Evolutionary conservation across 1,140 invertebrate genomes (phyloP).

Genomic region (Hypothenemus hampei): DNA sequence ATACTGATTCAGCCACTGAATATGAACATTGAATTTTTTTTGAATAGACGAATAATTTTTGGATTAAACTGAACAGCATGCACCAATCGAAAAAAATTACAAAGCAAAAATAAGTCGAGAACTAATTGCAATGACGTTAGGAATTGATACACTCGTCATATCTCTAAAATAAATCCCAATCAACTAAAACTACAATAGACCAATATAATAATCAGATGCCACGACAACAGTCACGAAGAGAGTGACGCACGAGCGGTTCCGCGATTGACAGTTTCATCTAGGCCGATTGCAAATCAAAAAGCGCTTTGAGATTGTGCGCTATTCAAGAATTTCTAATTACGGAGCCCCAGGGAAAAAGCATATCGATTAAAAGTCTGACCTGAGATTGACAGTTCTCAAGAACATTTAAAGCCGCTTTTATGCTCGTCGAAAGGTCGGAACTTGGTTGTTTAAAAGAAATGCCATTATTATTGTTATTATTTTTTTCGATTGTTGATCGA

Average conservation of each 20-base stretch:
- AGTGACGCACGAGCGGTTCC: slow-evolving; percentile 22
- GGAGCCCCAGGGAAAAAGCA: slow-evolving; percentile 13
- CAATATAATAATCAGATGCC: too few relatives aligned
- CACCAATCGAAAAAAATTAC: too few relatives aligned
- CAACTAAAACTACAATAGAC: background rate
- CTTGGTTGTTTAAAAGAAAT: slow-evolving; percentile 19
- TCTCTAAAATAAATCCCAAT: too few relatives aligned
- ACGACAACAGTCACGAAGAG: slow-evolving; percentile 14
- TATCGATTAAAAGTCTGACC: slow-evolving; percentile 22
- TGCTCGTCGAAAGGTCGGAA: slow-evolving; percentile 18
- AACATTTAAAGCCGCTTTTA: slow-evolving; percentile 20
- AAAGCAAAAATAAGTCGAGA: too few relatives aligned
- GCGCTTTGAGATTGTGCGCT: slow-evolving; percentile 21
- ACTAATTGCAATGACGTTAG: too few relatives aligned
- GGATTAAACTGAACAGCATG: too few relatives aligned
- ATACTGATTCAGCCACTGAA: too few relatives aligned
- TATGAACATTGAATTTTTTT: too few relatives aligned
- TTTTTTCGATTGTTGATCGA: background rate
- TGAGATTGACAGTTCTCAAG: slow-evolving; percentile 27
- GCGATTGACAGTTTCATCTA: slow-evolving; percentile 25
- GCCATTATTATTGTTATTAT: slow-evolving; percentile 2
- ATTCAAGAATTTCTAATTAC: slow-evolving; percentile 27
- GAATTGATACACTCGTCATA: too few relatives aligned
- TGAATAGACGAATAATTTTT: too few relatives aligned
- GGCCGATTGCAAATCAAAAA: slow-evolving; percentile 23